Base-by-base conservation (phyloP, 2,113 vertebrate genomes). In the Orientallactaga bullata region DNA sequence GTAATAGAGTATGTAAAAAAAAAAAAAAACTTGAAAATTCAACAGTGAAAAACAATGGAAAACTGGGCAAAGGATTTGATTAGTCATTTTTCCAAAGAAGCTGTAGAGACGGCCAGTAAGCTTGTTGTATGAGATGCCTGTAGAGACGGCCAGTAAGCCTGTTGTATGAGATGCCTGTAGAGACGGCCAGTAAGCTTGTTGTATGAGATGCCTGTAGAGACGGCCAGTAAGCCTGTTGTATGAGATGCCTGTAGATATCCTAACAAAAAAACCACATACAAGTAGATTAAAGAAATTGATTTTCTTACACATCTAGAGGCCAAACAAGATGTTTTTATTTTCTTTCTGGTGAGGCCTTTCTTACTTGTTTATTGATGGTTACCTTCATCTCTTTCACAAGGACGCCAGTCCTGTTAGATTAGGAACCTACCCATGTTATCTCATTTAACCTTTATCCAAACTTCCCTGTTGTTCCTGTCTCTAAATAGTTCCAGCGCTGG, bases 51-150 rank as follows among this genome's bases (percentile, higher is more conserved):
- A 69, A 77, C 26, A 82, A 2, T 24, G 77, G 58, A 66, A 55
- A 92, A 85, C 60, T 89, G 30, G 23, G 30, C 51, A 74, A 69
- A 76, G n/a, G 39, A 81, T 93, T 89, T 90, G 28, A 76, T 69
- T 69, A 86, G 68, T 69, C 26, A 30, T 76, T 86, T 93, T 85
- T 35, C 24, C 18, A 55, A 73, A 87, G 87, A 85, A 76, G 39
- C 60, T 89, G 30, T 3, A 47, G 39, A 72, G 21, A 26, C 78
- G 42, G 61, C 42, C 42, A 93, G 0, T 90, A 88, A 80, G 2
- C n/a, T 21, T 11, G 73, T 47, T 66, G 24, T 79, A 37, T 37
- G 55, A 55, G 55, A 3, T 55, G 55, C 55, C 55, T 13, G 55
- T 55, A 13, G 55, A 55, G n/a, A n/a, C n/a, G n/a, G n/a, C n/a